phyloP scores from a whole-genome alignment of 2,888 invertebrate species.

The Drosophila meridionalis region DNA sequence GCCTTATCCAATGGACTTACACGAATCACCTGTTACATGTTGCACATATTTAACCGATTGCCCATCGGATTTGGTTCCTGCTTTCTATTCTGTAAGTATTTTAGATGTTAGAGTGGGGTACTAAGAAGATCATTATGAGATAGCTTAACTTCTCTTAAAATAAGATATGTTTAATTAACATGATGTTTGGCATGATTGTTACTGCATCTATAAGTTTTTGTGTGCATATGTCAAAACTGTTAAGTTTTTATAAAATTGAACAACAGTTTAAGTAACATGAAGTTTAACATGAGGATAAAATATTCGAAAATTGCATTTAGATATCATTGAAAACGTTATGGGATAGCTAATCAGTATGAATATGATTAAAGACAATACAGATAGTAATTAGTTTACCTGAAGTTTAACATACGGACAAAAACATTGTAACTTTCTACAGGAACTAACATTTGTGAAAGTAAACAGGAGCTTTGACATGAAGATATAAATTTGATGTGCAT shows the following conservation, averaged over 20 bases:
- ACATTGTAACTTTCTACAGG: too few species aligned
- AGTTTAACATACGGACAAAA: not conserved
- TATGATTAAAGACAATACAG: too few species aligned
- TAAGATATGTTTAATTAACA: too few species aligned
- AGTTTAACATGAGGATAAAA: not conserved
- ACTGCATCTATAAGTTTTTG: too few species aligned
- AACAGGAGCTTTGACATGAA: not conserved
- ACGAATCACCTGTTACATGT: conserved; percentile 99
- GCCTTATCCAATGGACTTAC: conserved; percentile 99
- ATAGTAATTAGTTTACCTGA: not conserved
- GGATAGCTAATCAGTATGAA: not conserved
- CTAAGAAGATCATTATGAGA: too few species aligned
- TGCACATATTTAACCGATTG: conserved; percentile 99
- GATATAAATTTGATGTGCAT: not conserved
- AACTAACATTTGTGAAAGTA: too few species aligned
- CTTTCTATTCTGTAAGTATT: conserved; percentile 93
- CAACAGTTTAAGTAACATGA: not conserved
- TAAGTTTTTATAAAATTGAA: too few species aligned
- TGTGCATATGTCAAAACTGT: too few species aligned
- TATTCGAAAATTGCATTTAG: too few species aligned
- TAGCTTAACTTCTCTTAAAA: too few species aligned
- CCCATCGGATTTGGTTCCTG: conserved; percentile 98
- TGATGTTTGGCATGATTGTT: too few species aligned
- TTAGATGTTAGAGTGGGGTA: not conserved
- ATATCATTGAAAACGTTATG: too few species aligned